phyloP scores from a whole-genome alignment of 2,113 vertebrate genomes.

The Thamnaconus septentrionalis region DNA sequence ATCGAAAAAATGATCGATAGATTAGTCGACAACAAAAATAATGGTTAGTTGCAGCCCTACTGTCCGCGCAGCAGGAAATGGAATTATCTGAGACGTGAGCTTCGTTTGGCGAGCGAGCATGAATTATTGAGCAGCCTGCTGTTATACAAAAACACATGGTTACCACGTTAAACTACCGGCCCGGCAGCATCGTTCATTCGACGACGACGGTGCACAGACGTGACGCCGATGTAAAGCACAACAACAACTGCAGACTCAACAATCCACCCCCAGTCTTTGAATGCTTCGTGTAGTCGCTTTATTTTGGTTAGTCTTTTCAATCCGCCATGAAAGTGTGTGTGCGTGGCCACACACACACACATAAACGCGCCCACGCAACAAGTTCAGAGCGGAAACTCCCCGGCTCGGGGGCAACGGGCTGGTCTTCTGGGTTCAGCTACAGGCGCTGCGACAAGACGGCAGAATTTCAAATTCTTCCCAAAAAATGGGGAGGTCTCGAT shows the following conservation, averaged over 20 bases:
- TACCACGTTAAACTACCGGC: too few species aligned
- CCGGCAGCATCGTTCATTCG: too few species aligned
- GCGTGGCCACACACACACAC: not conserved
- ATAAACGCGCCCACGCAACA: constrained; percentile 4
- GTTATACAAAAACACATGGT: too few species aligned
- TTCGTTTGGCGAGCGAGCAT: constrained; percentile 1
- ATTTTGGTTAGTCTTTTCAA: constrained; percentile 47
- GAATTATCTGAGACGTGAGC: constrained; percentile 55
- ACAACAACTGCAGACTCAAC: too few species aligned
- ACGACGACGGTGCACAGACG: too few species aligned
- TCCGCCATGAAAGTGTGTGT: constrained; percentile 18
- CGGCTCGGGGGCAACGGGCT: constrained; percentile 20
- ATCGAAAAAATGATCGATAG: too few species aligned
- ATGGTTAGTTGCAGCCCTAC: too few species aligned
- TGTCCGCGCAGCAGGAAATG: constrained; percentile 54
- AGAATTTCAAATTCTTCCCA: constrained; percentile 30
- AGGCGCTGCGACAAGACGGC: constrained; percentile 15
- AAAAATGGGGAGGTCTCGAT: too few species aligned
- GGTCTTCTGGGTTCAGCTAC: constrained; percentile 40
- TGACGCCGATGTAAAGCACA: too few species aligned
- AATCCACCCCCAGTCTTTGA: not conserved
- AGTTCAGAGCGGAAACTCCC: constrained; percentile 38
- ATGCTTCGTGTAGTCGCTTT: constrained; percentile 19
- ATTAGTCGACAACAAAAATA: too few species aligned
- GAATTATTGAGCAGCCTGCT: constrained; percentile 31